These are phyloP conservation scores for Hoplias malabaricus DNA, from an alignment of 2,113 vertebrate genomes.

Conservation along the genomic window DNA sequence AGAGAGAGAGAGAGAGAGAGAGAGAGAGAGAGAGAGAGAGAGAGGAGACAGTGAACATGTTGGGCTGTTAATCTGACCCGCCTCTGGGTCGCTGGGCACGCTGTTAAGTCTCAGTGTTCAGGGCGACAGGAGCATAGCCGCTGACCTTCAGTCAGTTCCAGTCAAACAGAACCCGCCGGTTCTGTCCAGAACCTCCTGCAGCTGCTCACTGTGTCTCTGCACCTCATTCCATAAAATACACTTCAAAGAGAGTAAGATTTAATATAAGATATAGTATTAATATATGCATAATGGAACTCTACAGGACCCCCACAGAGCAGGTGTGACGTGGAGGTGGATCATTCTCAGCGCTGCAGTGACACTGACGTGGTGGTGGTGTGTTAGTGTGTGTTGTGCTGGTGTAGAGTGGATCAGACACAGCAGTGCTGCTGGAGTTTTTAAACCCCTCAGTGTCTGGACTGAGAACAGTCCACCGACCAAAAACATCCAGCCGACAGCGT, in stretches of 20 bases:
- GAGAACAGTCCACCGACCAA: too few species aligned
- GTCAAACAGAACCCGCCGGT: background rate
- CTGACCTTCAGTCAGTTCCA: slow-evolving; percentile 10
- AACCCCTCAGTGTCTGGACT: too few species aligned
- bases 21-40: background rate
- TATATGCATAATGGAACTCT: too few species aligned
- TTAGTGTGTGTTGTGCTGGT: too few species aligned
- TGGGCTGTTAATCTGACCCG: slow-evolving; percentile 8
- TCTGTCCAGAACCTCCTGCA: background rate
- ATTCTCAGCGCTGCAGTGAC: too few species aligned
- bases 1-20: background rate
- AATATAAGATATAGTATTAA: too few species aligned
- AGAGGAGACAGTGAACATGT: background rate
- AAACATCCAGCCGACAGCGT: too few species aligned
- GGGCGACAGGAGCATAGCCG: background rate
- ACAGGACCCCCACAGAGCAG: too few species aligned
- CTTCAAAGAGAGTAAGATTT: background rate
- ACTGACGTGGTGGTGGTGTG: too few species aligned
- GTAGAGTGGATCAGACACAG: too few species aligned
- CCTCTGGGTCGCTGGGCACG: background rate
- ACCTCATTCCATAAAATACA: background rate
- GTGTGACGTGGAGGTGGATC: background rate
- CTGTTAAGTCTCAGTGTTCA: background rate
- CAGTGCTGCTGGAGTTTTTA: too few species aligned
- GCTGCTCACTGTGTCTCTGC: background rate